Evolutionary conservation across 2,888 invertebrate genomes (phyloP), one percentile per base, ranked within the genome.

Genomic region (Liodrosophila aerea): DNA sequence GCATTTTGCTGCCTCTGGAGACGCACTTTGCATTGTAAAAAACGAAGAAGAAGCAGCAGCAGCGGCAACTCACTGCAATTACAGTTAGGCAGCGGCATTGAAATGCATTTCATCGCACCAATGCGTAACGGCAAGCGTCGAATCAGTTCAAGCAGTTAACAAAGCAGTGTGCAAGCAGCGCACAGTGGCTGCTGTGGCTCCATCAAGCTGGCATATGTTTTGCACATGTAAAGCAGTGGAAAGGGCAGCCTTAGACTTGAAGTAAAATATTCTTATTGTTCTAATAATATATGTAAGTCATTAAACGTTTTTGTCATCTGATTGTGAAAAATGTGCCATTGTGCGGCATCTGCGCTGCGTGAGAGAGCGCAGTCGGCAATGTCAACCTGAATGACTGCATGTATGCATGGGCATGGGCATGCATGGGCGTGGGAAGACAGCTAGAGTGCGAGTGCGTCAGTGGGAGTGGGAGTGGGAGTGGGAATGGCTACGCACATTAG

Each of bases 1-100:
- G 13, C 27, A 54, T 30, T 27, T 27, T 16, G 31, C 31, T n/a
- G n/a, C n/a, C n/a, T n/a, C n/a, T n/a, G n/a, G 30, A 33, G 52
- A 47, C 50, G 37, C 36, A 58, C 53, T 71, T 36, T 47, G 49
- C 18, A 63, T 54, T 41, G 12, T 22, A 22, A n/a, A n/a, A n/a
- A n/a, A n/a, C n/a, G n/a, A n/a, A n/a, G n/a, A n/a, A n/a, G n/a
- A n/a, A n/a, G n/a, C n/a, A n/a, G n/a, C n/a, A n/a, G n/a, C n/a
- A n/a, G n/a, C n/a, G n/a, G n/a, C n/a, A n/a, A n/a, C 13, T 31
- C 18, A 45, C 43, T 45, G 49, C 43, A 73, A 62, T 39, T 34
- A 57, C 68, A 73, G 73, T 67, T 67, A 51, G 71, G 16, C 13
- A 29, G 33, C 16, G 31, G 15, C 44, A 46, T n/a, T n/a, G n/a